Evolutionary conservation across 2,797 vertebrate species (phyloP).

Genomic region (Prionace glauca): DNA sequence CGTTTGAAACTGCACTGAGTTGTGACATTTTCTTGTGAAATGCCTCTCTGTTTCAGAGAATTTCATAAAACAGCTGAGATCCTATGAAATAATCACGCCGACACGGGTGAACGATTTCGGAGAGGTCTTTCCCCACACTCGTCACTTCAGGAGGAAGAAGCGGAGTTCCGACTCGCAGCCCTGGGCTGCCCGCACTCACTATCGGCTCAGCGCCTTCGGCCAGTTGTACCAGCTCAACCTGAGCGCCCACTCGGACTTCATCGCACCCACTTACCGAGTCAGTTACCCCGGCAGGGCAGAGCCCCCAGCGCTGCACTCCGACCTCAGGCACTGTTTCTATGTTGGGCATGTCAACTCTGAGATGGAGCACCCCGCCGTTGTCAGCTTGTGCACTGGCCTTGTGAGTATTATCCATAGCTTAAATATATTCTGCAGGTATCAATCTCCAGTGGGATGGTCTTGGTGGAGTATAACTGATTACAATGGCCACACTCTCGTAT

Average conservation of each 20-base stretch:
- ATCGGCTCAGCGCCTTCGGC: conserved; percentile 79
- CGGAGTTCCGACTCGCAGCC: conserved; percentile 66
- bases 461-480: too few species aligned
- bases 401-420: conserved; percentile 61
- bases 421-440: too few species aligned
- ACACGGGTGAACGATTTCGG: conserved; percentile 83
- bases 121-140: conserved; percentile 70
- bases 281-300: conserved; percentile 65
- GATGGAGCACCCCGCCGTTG: conserved; percentile 66
- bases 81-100: conserved; percentile 86
- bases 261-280: conserved; percentile 72
- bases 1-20: background rate
- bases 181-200: conserved; percentile 64
- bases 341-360: conserved; percentile 81
- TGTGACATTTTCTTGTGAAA: background rate
- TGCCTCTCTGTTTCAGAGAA: conserved; percentile 61
- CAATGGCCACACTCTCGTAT: background rate
- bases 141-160: conserved; percentile 73
- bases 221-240: conserved; percentile 85
- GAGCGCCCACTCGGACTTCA: conserved; percentile 75
- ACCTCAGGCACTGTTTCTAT: conserved; percentile 89
- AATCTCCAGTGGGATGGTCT: too few species aligned
- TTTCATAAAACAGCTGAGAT: conserved; percentile 74
- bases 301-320: conserved; percentile 47
- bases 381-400: conserved; percentile 90